These are phyloP conservation scores for Tinea trinotella DNA, from an alignment of 2,888 invertebrate genomes.

Conservation along the genomic window DNA sequence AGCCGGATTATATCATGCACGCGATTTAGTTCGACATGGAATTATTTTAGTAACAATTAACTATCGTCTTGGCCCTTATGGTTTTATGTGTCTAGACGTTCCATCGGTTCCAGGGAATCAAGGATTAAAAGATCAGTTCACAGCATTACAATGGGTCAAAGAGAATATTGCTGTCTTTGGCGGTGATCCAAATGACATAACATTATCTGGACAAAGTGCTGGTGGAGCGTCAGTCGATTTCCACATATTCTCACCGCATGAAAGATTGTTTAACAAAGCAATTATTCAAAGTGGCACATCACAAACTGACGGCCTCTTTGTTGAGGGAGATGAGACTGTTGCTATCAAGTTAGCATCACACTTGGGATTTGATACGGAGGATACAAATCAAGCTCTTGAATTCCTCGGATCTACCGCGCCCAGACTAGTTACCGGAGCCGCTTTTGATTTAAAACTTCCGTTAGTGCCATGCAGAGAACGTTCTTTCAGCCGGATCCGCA, in stretches of 20 bases:
- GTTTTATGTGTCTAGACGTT: constrained; percentile 54
- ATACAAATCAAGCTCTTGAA: constrained; percentile 42
- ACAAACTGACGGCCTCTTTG: constrained; percentile 47
- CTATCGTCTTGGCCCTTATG: constrained; percentile 58
- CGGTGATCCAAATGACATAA: constrained; percentile 57
- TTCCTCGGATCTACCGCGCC: constrained; percentile 41
- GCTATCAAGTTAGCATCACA: constrained; percentile 46
- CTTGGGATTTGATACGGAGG: constrained; percentile 45
- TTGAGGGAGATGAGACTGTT: constrained; percentile 40
- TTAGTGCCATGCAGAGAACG: constrained; percentile 53
- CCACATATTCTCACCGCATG: constrained; percentile 50
- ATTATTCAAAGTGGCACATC: constrained; percentile 58
- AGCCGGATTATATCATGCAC: constrained; percentile 39
- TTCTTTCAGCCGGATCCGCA: constrained; percentile 51
- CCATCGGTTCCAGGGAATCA: constrained; percentile 55
- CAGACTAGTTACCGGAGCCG: constrained; percentile 43
- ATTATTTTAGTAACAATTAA: constrained; percentile 55
- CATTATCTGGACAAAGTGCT: constrained; percentile 53
- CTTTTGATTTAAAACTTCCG: constrained; percentile 36
- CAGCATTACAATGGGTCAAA: constrained; percentile 52
- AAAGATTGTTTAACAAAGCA: constrained; percentile 51
- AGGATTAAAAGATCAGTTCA: constrained; percentile 55
- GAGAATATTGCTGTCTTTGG: constrained; percentile 54
- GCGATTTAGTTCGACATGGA: constrained; percentile 44
- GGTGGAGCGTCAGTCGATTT: constrained; percentile 50